Evolutionary conservation across 2,888 invertebrate species (phyloP).

Genomic region (Limenitis arthemis): DNA sequence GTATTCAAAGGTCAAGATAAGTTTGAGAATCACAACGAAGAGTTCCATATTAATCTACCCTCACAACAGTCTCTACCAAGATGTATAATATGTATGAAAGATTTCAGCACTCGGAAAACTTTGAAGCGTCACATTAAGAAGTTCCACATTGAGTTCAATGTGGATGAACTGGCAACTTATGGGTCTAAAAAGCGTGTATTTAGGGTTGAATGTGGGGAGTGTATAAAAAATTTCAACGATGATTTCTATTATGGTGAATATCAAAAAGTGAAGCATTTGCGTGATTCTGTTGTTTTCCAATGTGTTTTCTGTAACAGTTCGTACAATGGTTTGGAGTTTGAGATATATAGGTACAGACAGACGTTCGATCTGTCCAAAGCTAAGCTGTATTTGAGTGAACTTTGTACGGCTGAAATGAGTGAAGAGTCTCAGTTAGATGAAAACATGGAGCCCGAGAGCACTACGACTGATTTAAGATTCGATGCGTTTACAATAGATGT

Average conservation of each 20-base stretch:
- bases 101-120: slow-evolving; percentile 56
- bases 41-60: slow-evolving; percentile 13
- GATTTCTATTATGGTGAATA: slow-evolving; percentile 35
- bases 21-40: slow-evolving; percentile 41
- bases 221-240: slow-evolving; percentile 44
- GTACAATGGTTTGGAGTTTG: slow-evolving; percentile 42
- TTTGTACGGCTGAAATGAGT: slow-evolving; percentile 56
- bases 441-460: slow-evolving; percentile 42
- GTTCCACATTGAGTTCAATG: slow-evolving; percentile 49
- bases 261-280: slow-evolving; percentile 36
- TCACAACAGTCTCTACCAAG: slow-evolving; percentile 38
- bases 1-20: slow-evolving; percentile 49
- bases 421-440: slow-evolving; percentile 36
- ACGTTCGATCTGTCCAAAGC: slow-evolving; percentile 32
- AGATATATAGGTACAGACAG: slow-evolving; percentile 40
- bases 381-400: slow-evolving; percentile 50
- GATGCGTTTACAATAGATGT: slow-evolving; percentile 31
- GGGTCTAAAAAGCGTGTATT: slow-evolving; percentile 35
- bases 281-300: slow-evolving; percentile 41
- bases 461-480: slow-evolving; percentile 35
- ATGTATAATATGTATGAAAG: slow-evolving; percentile 53
- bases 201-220: slow-evolving; percentile 45
- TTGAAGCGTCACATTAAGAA: slow-evolving; percentile 54
- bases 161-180: slow-evolving; percentile 44
- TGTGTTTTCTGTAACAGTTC: slow-evolving; percentile 40